Percentiles rank a stretch among this genome's conserved stretches.
phyloP scores from a whole-genome alignment of 2,888 invertebrate species.

The Xylophagus ater region DNA sequence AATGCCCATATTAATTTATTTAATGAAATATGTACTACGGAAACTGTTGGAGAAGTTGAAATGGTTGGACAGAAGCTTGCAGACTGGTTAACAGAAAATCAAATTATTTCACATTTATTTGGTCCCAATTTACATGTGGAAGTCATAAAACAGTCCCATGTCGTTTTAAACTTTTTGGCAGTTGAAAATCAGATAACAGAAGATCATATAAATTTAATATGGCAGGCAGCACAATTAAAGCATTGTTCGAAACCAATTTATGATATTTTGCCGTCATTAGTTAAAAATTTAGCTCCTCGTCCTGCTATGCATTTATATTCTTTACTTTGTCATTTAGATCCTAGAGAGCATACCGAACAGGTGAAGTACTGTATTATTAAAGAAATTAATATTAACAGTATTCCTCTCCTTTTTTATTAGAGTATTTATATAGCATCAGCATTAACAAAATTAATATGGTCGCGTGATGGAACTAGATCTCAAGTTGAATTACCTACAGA shows the following conservation, averaged over 20 bases:
- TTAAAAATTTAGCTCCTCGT: constrained; percentile 78
- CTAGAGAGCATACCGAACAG: constrained; percentile 87
- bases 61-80: constrained; percentile 73
- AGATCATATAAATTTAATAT: constrained; percentile 84
- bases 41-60: constrained; percentile 76
- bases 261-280: constrained; percentile 78
- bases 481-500: constrained; percentile 36
- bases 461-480: constrained; percentile 48
- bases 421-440: constrained; percentile 84
- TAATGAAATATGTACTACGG: constrained; percentile 83
- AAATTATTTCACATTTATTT: constrained; percentile 87
- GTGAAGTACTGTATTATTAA: too few relatives aligned
- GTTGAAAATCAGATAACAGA: constrained; percentile 83
- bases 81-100: constrained; percentile 78
- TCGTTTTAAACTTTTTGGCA: constrained; percentile 83
- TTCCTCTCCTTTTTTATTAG: constrained; percentile 37
- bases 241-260: constrained; percentile 91
- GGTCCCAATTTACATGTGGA: constrained; percentile 97
- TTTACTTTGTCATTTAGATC: constrained; percentile 74
- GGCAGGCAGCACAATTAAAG: constrained; percentile 90
- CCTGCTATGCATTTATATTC: constrained; percentile 83
- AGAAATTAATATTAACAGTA: background rate
- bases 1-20: constrained; percentile 87
- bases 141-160: constrained; percentile 88
- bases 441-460: constrained; percentile 84